phyloP scores from a whole-genome alignment of 2,113 vertebrate species.

The Aldabrachelys gigantea region DNA sequence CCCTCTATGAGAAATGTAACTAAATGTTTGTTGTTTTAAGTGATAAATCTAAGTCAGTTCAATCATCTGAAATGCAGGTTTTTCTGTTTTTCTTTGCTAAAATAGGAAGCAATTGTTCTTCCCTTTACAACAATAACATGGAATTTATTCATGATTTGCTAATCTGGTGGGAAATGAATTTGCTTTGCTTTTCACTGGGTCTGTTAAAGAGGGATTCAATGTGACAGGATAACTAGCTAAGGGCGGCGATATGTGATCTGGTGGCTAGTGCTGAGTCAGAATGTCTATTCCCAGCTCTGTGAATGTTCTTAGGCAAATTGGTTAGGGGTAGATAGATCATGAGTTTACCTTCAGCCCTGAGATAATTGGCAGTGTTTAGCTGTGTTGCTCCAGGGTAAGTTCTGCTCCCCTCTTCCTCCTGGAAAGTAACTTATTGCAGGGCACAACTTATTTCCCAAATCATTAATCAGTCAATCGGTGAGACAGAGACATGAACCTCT shows the following conservation, averaged over 20 bases:
- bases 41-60: constrained; percentile 6
- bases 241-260: not conserved
- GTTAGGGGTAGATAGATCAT: not conserved
- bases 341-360: not conserved
- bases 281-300: not conserved
- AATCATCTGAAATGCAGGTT: not conserved
- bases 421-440: not conserved
- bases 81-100: not conserved
- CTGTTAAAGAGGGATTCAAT: not conserved
- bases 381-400: not conserved
- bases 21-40: constrained; percentile 22
- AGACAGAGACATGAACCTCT: not conserved
- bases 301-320: not conserved
- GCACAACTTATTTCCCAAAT: not conserved
- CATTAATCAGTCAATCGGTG: not conserved
- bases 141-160: not conserved
- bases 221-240: not conserved
- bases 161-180: not conserved
- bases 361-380: not conserved
- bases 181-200: not conserved
- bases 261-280: not conserved
- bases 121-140: not conserved
- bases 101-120: not conserved
- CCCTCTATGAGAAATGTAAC: not conserved
- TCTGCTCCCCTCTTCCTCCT: not conserved